phyloP scores from a whole-genome alignment of 2,888 invertebrate genomes.

The Drosophila anomelani region DNA sequence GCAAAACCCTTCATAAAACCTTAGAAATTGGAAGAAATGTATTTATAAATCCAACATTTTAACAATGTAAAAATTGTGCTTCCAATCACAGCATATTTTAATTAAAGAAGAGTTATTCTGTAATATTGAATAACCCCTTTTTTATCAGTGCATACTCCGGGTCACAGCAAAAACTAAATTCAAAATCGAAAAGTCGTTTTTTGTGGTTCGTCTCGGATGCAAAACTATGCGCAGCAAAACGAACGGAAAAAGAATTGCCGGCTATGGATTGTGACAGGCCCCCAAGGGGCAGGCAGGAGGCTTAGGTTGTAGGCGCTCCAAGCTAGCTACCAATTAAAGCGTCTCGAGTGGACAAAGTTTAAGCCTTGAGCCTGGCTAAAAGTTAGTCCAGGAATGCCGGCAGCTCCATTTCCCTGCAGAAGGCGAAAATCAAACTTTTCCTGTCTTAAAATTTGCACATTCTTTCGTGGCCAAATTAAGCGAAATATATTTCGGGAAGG shows the following conservation, averaged over 20 bases:
- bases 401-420: slow-evolving; percentile 2
- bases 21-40: background rate
- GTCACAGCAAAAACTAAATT: slow-evolving; percentile 19
- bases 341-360: slow-evolving; percentile 35
- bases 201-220: slow-evolving; percentile 35
- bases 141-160: background rate
- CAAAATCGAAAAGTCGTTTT: slow-evolving; percentile 34
- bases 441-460: background rate
- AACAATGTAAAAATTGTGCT: no score
- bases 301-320: background rate
- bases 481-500: background rate
- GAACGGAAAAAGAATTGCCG: slow-evolving; percentile 39
- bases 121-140: background rate
- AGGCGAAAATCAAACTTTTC: background rate
- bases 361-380: slow-evolving; percentile 16
- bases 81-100: background rate
- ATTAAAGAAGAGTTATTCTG: background rate
- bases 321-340: slow-evolving; percentile 25
- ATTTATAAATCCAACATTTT: no score
- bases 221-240: slow-evolving; percentile 32
- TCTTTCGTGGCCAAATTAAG: background rate
- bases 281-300: slow-evolving; percentile 8
- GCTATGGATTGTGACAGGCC: slow-evolving; percentile 44
- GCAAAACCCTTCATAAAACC: background rate
- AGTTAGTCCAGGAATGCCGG: slow-evolving; percentile 3